A percentile compares a stretch with the other conserved stretches of the same genome.
Conservation (phyloP, 2,113 vertebrate genomes). For the Vidua chalybeata region DNA sequence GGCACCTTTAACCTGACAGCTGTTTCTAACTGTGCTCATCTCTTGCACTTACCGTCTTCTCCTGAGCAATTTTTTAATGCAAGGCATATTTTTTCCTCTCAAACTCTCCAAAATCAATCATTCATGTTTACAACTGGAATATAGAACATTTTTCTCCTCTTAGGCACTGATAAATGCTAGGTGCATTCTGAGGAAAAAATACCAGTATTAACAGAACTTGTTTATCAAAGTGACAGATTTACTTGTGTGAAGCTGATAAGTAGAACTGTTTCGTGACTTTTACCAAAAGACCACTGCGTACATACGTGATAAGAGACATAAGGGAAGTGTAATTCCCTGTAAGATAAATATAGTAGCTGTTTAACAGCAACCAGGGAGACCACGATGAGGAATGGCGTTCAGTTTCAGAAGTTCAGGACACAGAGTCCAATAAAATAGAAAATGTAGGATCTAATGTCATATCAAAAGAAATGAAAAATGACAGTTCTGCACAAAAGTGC, state of each 20-base stretch:
- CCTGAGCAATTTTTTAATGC: neutral
- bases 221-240: neutral
- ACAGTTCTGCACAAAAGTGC: neutral
- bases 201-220: neutral
- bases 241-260: neutral
- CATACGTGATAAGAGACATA: rapidly evolving
- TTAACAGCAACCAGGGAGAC: neutral
- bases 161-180: neutral
- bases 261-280: neutral
- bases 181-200: neutral
- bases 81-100: neutral
- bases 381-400: neutral
- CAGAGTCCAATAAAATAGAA: neutral
- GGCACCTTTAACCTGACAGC: neutral
- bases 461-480: neutral
- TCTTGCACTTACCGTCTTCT: neutral
- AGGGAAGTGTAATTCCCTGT: neutral
- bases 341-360: neutral
- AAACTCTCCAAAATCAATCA: neutral
- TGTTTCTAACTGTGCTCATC: neutral
- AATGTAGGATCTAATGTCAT: neutral
- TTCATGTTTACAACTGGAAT: neutral
- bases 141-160: neutral
- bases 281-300: neutral
- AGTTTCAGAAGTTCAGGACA: neutral